Evolutionary conservation across 1,140 invertebrate genomes (phyloP).

Genomic region (Pentalonia nigronervosa): DNA sequence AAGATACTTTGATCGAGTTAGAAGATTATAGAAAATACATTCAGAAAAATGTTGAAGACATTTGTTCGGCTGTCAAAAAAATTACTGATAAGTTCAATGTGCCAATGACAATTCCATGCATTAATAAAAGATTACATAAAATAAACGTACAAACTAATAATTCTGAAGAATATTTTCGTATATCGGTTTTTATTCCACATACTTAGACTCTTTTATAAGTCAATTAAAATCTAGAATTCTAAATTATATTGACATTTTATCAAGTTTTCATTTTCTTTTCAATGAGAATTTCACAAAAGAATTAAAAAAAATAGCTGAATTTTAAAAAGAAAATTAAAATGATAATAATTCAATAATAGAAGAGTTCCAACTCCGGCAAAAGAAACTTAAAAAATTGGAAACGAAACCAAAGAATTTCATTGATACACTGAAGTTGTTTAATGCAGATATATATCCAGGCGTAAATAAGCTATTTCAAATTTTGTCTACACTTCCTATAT

Average conservation of each 20-base stretch:
- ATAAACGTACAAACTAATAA: conserved; percentile 23
- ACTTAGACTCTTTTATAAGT: neutral
- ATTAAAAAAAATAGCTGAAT: no score
- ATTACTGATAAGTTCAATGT: conserved; percentile 20
- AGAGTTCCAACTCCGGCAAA: neutral
- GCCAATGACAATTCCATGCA: neutral
- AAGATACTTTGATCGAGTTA: no score
- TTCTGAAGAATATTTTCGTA: conserved; percentile 9
- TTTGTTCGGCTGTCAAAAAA: neutral
- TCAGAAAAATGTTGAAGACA: no score
- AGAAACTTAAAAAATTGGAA: neutral
- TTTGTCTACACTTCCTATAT: conserved; percentile 15
- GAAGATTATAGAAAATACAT: no score
- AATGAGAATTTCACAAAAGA: neutral
- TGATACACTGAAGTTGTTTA: neutral
- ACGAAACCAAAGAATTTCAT: neutral
- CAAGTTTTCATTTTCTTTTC: conserved; percentile 17
- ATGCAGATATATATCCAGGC: no score
- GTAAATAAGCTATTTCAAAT: neutral
- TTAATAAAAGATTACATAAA: conserved; percentile 7
- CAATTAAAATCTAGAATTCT: conserved; percentile 10
- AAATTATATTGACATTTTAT: neutral
- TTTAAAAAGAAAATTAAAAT: no score
- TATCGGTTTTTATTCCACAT: neutral
- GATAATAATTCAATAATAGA: no score